A percentile compares a stretch with the other conserved stretches of the same genome.
These are phyloP conservation scores for Crocuta crocuta DNA, from an alignment of 2,113 vertebrate species.

Conservation along the genomic window DNA sequence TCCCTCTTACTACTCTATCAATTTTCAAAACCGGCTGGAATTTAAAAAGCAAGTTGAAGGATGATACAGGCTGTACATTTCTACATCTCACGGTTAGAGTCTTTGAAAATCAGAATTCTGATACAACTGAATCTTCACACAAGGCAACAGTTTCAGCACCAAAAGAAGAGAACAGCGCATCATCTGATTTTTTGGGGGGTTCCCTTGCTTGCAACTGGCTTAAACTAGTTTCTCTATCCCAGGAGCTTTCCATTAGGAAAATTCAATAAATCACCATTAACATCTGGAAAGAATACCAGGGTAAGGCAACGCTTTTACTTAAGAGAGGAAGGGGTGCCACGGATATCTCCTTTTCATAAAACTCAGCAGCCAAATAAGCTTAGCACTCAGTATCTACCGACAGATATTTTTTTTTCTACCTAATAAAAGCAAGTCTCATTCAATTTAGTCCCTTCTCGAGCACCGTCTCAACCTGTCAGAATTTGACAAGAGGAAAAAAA, in stretches of 20 bases:
- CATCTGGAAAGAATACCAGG: neutral
- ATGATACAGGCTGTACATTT: neutral
- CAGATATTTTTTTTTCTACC: slow-evolving; percentile 26
- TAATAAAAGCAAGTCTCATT: slow-evolving; percentile 61
- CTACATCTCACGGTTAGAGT: neutral
- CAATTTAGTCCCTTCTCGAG: slow-evolving; percentile 69
- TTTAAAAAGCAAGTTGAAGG: neutral
- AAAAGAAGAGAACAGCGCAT: slow-evolving; percentile 83
- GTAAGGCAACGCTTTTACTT: slow-evolving; percentile 30
- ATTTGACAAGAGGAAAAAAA: slow-evolving; percentile 37
- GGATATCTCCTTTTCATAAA: slow-evolving; percentile 48
- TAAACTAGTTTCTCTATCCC: slow-evolving; percentile 35
- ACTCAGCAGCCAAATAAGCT: neutral
- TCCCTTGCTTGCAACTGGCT: slow-evolving; percentile 56
- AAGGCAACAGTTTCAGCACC: slow-evolving; percentile 87
- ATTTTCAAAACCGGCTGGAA: slow-evolving; percentile 55
- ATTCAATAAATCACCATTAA: slow-evolving; percentile 55
- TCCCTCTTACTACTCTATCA: slow-evolving; percentile 37
- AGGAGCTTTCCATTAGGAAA: slow-evolving; percentile 51
- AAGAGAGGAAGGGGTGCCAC: neutral
- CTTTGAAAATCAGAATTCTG: slow-evolving; percentile 58
- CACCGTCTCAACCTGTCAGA: slow-evolving; percentile 61
- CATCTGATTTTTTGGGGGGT: neutral
- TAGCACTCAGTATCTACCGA: neutral
- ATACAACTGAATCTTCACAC: slow-evolving; percentile 41